A percentile compares a stretch with the other conserved stretches of the same genome.
Evolutionary conservation across 2,113 vertebrate genomes (phyloP).

Genomic region (Syngnathus typhle): DNA sequence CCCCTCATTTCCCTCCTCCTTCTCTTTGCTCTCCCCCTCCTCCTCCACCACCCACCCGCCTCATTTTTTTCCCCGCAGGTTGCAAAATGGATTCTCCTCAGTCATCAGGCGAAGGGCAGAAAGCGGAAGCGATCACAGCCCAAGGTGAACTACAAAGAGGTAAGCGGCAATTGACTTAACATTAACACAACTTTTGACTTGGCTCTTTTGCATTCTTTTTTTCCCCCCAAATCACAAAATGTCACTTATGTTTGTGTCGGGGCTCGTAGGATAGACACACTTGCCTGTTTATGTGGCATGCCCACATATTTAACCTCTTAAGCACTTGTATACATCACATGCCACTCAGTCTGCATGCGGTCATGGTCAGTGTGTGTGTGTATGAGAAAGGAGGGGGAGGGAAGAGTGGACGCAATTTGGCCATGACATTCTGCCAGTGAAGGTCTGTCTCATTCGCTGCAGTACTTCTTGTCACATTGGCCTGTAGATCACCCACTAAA

Average conservation of each 20-base stretch:
- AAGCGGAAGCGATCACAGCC: constrained; percentile 75
- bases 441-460: constrained; percentile 8
- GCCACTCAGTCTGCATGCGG: constrained; percentile 16
- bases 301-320: constrained; percentile 55
- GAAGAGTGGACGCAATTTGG: constrained; percentile 4
- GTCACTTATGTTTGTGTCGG: constrained; percentile 31
- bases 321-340: constrained; percentile 61
- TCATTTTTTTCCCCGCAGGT: constrained; percentile 75
- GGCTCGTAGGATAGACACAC: constrained; percentile 35
- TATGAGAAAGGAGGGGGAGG: constrained; percentile 18
- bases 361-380: constrained; percentile 28
- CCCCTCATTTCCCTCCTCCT: constrained; percentile 44
- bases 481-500: constrained; percentile 25
- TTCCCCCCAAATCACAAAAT: constrained; percentile 17
- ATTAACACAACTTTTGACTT: constrained; percentile 30
- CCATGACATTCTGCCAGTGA: constrained; percentile 22
- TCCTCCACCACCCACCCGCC: constrained; percentile 1
- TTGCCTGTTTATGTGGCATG: constrained; percentile 45
- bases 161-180: constrained; percentile 67
- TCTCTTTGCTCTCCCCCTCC: not conserved
- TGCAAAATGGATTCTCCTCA: constrained; percentile 84
- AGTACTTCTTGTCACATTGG: not conserved
- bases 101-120: constrained; percentile 74
- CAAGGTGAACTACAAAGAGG: constrained; percentile 82
- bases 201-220: constrained; percentile 20